Evolutionary conservation across 1,140 invertebrate genomes (phyloP).

Genomic region (Tribolium castaneum): DNA sequence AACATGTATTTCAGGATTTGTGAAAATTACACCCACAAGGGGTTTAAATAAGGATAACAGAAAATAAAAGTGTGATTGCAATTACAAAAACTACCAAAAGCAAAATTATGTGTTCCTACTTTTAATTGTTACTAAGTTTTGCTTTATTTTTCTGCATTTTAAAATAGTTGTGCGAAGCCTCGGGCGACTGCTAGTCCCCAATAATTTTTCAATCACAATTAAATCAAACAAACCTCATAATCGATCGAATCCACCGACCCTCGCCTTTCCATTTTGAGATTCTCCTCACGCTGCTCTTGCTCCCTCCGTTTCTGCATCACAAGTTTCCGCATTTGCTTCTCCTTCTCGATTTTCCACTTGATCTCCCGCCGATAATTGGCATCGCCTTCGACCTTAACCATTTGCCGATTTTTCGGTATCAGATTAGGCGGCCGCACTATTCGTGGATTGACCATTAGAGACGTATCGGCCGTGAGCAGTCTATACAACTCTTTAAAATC

Average conservation of each 20-base stretch:
- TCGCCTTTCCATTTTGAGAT: conserved; percentile 46
- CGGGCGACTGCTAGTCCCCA: too few relatives aligned
- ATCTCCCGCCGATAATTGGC: background rate
- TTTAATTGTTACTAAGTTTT: too few relatives aligned
- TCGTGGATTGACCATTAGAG: background rate
- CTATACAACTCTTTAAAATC: conserved; percentile 72
- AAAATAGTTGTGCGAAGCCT: too few relatives aligned
- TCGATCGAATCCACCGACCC: conserved; percentile 60
- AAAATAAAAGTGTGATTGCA: too few relatives aligned
- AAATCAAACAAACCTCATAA: conserved; percentile 56
- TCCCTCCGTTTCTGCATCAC: conserved; percentile 59
- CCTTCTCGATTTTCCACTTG: conserved; percentile 65
- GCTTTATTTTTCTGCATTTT: too few relatives aligned
- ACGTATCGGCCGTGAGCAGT: conserved; percentile 62
- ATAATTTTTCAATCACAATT: too few relatives aligned
- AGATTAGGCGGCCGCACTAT: conserved; percentile 18
- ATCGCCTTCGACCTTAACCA: background rate
- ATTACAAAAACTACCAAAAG: too few relatives aligned
- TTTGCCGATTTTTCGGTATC: background rate
- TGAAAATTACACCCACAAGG: too few relatives aligned
- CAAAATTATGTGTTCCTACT: too few relatives aligned
- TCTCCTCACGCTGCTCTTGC: conserved; percentile 52
- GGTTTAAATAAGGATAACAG: too few relatives aligned
- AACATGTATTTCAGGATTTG: too few relatives aligned
- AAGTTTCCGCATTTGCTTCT: conserved; percentile 63